Conservation (phyloP, 2,113 vertebrate genomes). For the Sinocyclocheilus maitianheensis region DNA sequence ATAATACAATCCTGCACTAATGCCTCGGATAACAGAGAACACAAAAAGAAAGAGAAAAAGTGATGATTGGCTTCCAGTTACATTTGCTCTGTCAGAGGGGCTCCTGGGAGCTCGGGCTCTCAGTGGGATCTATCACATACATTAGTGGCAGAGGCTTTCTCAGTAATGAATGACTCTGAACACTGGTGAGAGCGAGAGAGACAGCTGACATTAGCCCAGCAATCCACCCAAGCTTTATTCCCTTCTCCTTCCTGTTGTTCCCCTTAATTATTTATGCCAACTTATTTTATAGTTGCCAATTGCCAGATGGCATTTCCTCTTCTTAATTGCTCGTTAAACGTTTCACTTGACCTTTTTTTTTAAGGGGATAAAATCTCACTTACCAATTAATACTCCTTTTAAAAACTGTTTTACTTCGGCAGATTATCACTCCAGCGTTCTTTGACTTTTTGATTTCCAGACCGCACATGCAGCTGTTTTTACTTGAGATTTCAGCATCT, state of each 20-base stretch:
- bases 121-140: conserved; percentile 50
- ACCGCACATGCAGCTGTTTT: neutral
- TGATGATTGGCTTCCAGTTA: conserved; percentile 39
- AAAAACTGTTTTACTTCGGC: neutral
- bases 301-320: conserved; percentile 46
- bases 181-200: conserved; percentile 27
- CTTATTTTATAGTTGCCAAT: conserved; percentile 53
- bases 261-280: conserved; percentile 59
- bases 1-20: neutral
- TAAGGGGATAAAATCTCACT: conserved; percentile 23
- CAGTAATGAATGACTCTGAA: conserved; percentile 50
- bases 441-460: neutral
- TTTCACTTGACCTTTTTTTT: conserved; percentile 60
- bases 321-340: conserved; percentile 58
- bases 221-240: conserved; percentile 43
- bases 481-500: neutral
- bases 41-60: neutral
- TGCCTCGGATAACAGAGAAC: neutral
- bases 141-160: conserved; percentile 51
- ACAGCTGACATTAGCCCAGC: conserved; percentile 47
- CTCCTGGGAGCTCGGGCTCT: conserved; percentile 45
- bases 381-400: conserved; percentile 41
- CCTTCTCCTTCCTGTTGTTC: conserved; percentile 41
- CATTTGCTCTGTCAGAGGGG: conserved; percentile 27
- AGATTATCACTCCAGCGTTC: neutral